Base-by-base conservation (phyloP, 2,797 vertebrate species). In the Bradypus variegatus region DNA sequence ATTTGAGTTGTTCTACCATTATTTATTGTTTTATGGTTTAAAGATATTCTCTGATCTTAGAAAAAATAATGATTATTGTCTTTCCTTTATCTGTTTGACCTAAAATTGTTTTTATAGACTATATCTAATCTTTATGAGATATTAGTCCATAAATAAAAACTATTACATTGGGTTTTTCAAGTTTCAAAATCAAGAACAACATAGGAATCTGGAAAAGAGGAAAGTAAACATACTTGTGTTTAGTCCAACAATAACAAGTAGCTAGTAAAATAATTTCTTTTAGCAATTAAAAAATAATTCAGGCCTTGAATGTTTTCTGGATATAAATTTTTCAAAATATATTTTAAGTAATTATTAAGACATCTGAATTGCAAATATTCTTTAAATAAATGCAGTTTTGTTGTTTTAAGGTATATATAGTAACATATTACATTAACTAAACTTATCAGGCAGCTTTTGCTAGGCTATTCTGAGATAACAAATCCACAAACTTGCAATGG, bases 1-100 rank as follows among this genome's bases (percentile, higher is more conserved):
- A 50, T 88, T 91, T 88, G 31, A 84, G 60, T 77, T 73, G 80
- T 48, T 91, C 55, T 92, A 62, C 73, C 60, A 45, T 88, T 76
- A 87, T 53, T 90, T 87, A 76, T 48, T 77, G 25, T 55, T 94
- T 90, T 50, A 19, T 91, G n/a, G 50, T 48, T 27, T 60, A 80
- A 90, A 60, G n/a, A 36, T 88, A 58, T 33, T 55, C 31, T 86
- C 76, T 89, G 33, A 8, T 84, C 15, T 89, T 93, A 48, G 72
- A 86, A 92, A 48, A 67, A 23, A 58, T 67, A 73, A 72, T 72
- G 48, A 65, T 69, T 94, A 58, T 83, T 93, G 70, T 78, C 36
- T 85, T 92, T 82, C 55, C 29, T 69, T 23, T 89, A 60, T 45
- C 70, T 83, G n/a, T 90, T 62, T 70, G 41, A 65, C 18, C 38